Conservation (phyloP, 2,888 invertebrate genomes). For the Lottia gigantea region DNA sequence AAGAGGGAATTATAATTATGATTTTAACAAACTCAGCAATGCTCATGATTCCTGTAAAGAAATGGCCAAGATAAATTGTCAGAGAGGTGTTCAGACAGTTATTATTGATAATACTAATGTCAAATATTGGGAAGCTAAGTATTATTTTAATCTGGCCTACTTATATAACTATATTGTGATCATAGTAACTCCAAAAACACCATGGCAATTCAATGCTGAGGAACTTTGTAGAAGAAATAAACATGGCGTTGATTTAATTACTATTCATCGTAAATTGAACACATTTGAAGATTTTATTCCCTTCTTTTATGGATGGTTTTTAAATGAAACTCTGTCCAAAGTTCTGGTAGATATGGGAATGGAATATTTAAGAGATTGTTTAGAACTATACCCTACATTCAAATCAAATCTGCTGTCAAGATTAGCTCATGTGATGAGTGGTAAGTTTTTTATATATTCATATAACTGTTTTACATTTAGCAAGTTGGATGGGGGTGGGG, state of each 20-base stretch:
- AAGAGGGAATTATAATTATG: conserved; percentile 54
- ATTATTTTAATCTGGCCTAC: conserved; percentile 58
- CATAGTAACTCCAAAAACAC: conserved; percentile 62
- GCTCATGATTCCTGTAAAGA: conserved; percentile 63
- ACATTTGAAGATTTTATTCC: conserved; percentile 53
- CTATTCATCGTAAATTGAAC: conserved; percentile 38
- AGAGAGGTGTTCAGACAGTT: conserved; percentile 44
- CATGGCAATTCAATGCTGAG: conserved; percentile 59
- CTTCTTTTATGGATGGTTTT: conserved; percentile 64
- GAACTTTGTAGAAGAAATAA: conserved; percentile 52
- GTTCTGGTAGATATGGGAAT: conserved; percentile 35
- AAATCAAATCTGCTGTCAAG: conserved; percentile 17
- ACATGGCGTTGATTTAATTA: conserved; percentile 53
- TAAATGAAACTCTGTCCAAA: conserved; percentile 42
- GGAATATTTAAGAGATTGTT: conserved; percentile 37
- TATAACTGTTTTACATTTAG: too few species aligned
- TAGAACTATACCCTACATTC: conserved; percentile 26
- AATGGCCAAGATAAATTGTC: conserved; percentile 52
- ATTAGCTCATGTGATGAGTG: too few species aligned
- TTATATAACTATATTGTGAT: conserved; percentile 58
- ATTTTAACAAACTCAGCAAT: conserved; percentile 46
- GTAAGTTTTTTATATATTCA: too few species aligned
- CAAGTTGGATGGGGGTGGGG: too few species aligned
- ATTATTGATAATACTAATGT: conserved; percentile 69
- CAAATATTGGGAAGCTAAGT: conserved; percentile 61